Evolutionary conservation across 2,113 vertebrate species (phyloP).

Genomic region (Oryzias javanicus): DNA sequence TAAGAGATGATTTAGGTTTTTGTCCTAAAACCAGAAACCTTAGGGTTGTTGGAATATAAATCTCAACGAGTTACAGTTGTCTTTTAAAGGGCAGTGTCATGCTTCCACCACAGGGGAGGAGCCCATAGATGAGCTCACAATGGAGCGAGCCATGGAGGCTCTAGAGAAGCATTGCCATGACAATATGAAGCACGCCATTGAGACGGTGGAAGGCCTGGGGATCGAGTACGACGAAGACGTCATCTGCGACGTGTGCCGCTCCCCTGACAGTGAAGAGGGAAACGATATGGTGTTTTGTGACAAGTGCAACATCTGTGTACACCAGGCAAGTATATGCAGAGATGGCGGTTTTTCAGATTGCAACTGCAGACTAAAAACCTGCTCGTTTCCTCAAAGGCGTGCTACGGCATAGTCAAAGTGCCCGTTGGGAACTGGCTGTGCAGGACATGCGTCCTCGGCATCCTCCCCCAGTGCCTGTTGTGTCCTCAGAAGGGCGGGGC

Average conservation of each 20-base stretch:
- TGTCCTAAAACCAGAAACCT: neutral
- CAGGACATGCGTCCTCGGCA: conserved; percentile 90
- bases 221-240: conserved; percentile 99
- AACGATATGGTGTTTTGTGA: conserved; percentile 99
- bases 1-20: conserved; percentile 50
- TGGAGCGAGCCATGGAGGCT: conserved; percentile 92
- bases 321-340: conserved; percentile 81
- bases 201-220: conserved; percentile 94
- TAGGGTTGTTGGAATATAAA: neutral
- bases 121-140: conserved; percentile 87
- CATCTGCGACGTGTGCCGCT: conserved; percentile 97
- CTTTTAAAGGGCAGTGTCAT: neutral
- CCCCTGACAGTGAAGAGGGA: conserved; percentile 95
- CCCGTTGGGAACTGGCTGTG: conserved; percentile 98
- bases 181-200: conserved; percentile 96
- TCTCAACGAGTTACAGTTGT: neutral
- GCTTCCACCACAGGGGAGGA: conserved; percentile 76
- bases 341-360: neutral
- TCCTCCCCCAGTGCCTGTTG: conserved; percentile 91
- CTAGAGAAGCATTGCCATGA: conserved; percentile 93
- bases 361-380: neutral
- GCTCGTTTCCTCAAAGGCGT: conserved; percentile 79
- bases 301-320: conserved; percentile 98
- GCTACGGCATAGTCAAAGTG: conserved; percentile 96
- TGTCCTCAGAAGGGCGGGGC: conserved; percentile 96